A percentile compares a stretch with the other conserved stretches of the same genome.
phyloP scores from a whole-genome alignment of 2,797 vertebrate genomes.

The Eulemur mongoz region DNA sequence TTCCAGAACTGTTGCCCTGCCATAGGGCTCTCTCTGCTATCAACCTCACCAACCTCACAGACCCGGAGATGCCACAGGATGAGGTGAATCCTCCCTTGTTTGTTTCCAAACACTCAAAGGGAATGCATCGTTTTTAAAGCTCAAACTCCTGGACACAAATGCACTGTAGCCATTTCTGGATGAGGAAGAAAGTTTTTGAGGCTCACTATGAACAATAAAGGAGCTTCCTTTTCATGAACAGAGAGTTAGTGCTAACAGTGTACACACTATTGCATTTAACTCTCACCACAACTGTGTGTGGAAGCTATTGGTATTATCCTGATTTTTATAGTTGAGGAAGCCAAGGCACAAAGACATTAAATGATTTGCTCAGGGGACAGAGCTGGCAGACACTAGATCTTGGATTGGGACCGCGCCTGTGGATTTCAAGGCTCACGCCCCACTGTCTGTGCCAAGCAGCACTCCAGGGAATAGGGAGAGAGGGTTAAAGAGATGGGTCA shows the following conservation, averaged over 20 bases:
- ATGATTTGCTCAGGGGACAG: background rate
- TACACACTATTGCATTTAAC: rapidly evolving
- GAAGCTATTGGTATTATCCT: background rate
- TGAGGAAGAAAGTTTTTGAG: background rate
- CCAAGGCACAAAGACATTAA: rapidly evolving
- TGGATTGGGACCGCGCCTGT: rapidly evolving
- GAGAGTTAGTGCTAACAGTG: rapidly evolving
- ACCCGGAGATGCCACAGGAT: background rate
- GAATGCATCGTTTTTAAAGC: background rate
- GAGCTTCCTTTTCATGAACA: rapidly evolving
- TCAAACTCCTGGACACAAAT: background rate
- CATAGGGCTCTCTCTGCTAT: slow-evolving; percentile 37
- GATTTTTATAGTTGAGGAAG: background rate
- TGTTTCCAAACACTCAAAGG: background rate
- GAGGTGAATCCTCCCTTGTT: background rate
- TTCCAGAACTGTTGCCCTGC: slow-evolving; percentile 65
- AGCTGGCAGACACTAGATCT: rapidly evolving
- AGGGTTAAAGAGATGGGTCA: background rate
- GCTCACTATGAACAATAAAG: rapidly evolving
- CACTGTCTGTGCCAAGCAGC: too few species aligned
- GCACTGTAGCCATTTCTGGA: background rate
- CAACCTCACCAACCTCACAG: slow-evolving; percentile 41
- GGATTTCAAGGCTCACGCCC: background rate
- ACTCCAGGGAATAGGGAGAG: background rate
- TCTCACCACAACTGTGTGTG: rapidly evolving